phyloP scores from a whole-genome alignment of 2,888 invertebrate genomes.

The Caradrina kadenii region DNA sequence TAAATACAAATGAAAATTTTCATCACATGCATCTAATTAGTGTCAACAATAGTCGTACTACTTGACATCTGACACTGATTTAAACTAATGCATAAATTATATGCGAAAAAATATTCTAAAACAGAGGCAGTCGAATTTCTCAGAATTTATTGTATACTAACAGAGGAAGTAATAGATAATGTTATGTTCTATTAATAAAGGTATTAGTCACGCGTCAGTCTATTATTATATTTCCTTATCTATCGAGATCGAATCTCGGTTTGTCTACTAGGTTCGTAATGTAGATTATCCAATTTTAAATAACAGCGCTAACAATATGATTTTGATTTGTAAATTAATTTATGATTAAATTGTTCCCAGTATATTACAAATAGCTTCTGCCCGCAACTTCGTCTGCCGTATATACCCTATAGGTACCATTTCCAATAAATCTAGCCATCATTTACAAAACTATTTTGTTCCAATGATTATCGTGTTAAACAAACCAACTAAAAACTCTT shows the following conservation, averaged over 20 bases:
- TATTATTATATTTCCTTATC: slow-evolving; percentile 72
- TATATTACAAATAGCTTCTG: not conserved
- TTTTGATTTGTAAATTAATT: not conserved
- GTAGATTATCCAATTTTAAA: slow-evolving; percentile 63
- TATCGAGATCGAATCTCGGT: slow-evolving; percentile 72
- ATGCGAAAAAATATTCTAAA: slow-evolving; percentile 22
- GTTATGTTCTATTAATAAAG: slow-evolving; percentile 70
- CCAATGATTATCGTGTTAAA: too few relatives aligned
- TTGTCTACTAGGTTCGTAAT: slow-evolving; percentile 57
- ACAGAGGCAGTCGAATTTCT: slow-evolving; percentile 27
- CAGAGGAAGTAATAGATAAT: slow-evolving; percentile 73
- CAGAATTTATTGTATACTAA: slow-evolving; percentile 43
- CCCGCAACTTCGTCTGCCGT: too few relatives aligned
- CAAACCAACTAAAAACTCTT: too few relatives aligned
- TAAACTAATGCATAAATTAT: slow-evolving; percentile 20
- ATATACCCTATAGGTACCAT: too few relatives aligned
- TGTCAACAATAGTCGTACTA: slow-evolving; percentile 2
- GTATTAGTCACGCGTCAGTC: slow-evolving; percentile 66
- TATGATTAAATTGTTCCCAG: not conserved
- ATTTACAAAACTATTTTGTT: too few relatives aligned
- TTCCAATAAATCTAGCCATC: too few relatives aligned
- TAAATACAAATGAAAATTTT: not conserved
- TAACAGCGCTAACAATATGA: slow-evolving; percentile 5
- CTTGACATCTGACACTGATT: slow-evolving; percentile 1
- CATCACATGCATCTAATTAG: slow-evolving; percentile 2